Conservation (phyloP, 2,888 invertebrate genomes). For the Callimorpha dominula region DNA sequence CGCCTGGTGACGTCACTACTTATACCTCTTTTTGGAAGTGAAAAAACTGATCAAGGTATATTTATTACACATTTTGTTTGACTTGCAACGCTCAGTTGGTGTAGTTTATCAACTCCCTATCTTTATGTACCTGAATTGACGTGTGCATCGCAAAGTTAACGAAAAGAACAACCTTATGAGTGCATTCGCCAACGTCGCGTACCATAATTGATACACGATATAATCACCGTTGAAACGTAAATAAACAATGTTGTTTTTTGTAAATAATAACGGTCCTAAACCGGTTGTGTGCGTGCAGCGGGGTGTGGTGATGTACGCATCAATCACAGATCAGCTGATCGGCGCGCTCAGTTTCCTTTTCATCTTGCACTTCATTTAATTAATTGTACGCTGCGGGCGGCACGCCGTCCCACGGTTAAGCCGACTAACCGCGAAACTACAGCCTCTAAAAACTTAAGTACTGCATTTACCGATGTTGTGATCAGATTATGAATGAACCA, state of each 20-base stretch:
- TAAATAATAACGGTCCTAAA: slow-evolving; percentile 70
- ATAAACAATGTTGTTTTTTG: slow-evolving; percentile 64
- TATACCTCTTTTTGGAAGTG: slow-evolving; percentile 77
- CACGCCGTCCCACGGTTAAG: slow-evolving; percentile 45
- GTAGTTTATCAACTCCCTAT: neutral
- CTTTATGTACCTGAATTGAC: neutral
- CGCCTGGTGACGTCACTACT: slow-evolving; percentile 82
- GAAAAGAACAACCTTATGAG: slow-evolving; percentile 11
- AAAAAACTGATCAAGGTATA: slow-evolving; percentile 76
- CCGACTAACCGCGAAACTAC: slow-evolving; percentile 63
- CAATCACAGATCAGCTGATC: slow-evolving; percentile 83
- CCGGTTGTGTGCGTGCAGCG: slow-evolving; percentile 69
- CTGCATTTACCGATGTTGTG: slow-evolving; percentile 61
- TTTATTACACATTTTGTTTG: slow-evolving; percentile 63
- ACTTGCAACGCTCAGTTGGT: slow-evolving; percentile 33
- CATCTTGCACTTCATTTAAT: slow-evolving; percentile 81
- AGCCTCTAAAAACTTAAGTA: slow-evolving; percentile 58
- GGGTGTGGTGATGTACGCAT: slow-evolving; percentile 67
- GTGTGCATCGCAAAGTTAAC: neutral
- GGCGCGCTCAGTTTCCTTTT: slow-evolving; percentile 76
- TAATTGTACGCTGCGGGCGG: slow-evolving; percentile 77
- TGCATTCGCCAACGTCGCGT: slow-evolving; percentile 20
- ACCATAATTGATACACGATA: slow-evolving; percentile 64
- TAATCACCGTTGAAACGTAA: slow-evolving; percentile 56
- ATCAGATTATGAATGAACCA: slow-evolving; percentile 76